A percentile compares a stretch with the other conserved stretches of the same genome.
phyloP scores from a whole-genome alignment of 2,888 invertebrate genomes.

The Camponotus fellah region DNA sequence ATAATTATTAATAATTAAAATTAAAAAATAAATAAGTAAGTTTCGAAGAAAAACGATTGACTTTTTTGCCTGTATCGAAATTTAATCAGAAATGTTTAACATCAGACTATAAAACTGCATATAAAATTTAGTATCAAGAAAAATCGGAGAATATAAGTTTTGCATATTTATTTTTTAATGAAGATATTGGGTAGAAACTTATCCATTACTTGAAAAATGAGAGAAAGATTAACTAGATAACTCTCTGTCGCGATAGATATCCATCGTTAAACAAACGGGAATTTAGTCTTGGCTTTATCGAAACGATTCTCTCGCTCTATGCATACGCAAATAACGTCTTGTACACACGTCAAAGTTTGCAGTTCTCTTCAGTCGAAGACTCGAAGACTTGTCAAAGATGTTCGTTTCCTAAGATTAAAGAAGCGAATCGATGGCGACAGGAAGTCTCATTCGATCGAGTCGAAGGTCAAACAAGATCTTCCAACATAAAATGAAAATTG shows the following conservation, averaged over 20 bases:
- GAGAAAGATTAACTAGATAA: conserved; percentile 9
- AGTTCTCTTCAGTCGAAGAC: conserved; percentile 38
- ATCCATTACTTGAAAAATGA: neutral
- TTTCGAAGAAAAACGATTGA: neutral
- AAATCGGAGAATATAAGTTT: neutral
- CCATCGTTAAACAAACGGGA: conserved; percentile 29
- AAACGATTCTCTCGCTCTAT: conserved; percentile 8
- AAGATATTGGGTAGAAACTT: neutral
- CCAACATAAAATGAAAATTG: neutral
- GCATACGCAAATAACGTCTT: conserved; percentile 21
- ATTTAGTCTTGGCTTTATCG: conserved; percentile 1
- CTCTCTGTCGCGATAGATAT: neutral
- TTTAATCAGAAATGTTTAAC: conserved; percentile 5
- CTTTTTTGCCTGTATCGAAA: neutral
- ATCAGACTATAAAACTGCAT: neutral
- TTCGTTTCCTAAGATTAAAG: conserved; percentile 46
- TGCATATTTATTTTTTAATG: neutral
- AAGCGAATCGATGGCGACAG: conserved; percentile 30
- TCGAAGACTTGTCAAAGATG: conserved; percentile 21
- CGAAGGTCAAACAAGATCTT: conserved; percentile 45
- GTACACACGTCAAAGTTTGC: conserved; percentile 33
- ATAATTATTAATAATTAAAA: neutral
- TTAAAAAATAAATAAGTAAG: neutral
- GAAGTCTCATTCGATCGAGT: conserved; percentile 49
- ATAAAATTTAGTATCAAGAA: neutral